These are phyloP conservation scores for Archivesica marissinica DNA, from an alignment of 1,140 invertebrate species.

Conservation along the genomic window DNA sequence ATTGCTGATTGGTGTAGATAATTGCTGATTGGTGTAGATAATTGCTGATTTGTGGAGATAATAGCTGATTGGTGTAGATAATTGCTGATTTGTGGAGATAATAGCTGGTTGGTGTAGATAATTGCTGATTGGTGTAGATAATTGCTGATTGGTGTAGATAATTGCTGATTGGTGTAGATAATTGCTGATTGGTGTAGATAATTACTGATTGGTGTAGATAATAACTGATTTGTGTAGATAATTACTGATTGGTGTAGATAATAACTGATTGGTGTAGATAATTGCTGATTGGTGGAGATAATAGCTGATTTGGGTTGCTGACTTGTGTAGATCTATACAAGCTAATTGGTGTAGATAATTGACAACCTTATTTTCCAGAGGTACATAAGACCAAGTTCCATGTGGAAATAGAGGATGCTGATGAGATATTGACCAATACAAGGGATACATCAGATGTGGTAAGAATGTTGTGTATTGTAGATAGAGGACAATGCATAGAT, in stretches of 20 bases:
- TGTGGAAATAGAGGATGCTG: slow-evolving; percentile 32
- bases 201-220: background rate
- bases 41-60: no score
- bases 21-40: no score
- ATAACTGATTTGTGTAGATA: background rate
- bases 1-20: no score
- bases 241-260: background rate
- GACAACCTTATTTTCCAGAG: background rate
- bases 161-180: no score
- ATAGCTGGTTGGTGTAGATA: no score
- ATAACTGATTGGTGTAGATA: background rate
- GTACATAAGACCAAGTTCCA: slow-evolving; percentile 21
- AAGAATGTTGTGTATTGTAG: no score
- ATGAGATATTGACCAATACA: slow-evolving; percentile 43
- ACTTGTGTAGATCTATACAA: background rate
- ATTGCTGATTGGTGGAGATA: background rate
- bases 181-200: no score
- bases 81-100: no score
- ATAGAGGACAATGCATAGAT: no score
- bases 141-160: no score
- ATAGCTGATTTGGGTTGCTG: background rate
- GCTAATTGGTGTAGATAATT: background rate
- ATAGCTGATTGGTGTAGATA: no score
- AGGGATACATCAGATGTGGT: background rate
- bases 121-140: no score